phyloP scores from a whole-genome alignment of 2,888 invertebrate species.

The Omphaloscelis lunosa region DNA sequence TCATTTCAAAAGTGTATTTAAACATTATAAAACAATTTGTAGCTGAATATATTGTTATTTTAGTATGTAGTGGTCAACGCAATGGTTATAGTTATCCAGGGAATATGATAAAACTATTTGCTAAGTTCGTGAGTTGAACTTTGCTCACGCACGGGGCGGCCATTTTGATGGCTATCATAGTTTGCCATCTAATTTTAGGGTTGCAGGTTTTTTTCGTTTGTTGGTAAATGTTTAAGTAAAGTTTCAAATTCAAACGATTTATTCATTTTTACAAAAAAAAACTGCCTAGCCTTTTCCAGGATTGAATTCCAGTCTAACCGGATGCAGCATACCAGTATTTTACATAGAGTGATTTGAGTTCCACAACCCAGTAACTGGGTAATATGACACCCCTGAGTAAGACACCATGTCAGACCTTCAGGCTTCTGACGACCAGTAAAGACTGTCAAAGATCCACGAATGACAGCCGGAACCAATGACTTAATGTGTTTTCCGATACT shows the following conservation, averaged over 20 bases:
- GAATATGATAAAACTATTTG: constrained; percentile 44
- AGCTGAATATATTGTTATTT: constrained; percentile 38
- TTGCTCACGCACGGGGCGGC: constrained; percentile 15
- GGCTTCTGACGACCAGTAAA: too few relatives aligned
- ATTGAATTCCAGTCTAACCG: too few relatives aligned
- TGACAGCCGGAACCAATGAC: too few relatives aligned
- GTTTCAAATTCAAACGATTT: neutral
- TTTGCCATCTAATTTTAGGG: constrained; percentile 1
- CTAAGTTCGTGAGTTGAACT: constrained; percentile 26
- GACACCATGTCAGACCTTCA: too few relatives aligned
- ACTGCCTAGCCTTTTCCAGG: too few relatives aligned
- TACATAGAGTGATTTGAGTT: too few relatives aligned
- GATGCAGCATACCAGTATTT: too few relatives aligned
- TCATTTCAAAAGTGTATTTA: constrained; percentile 48
- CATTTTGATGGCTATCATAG: constrained; percentile 12
- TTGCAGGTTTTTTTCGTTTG: neutral
- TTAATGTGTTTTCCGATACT: too few relatives aligned
- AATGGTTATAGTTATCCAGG: constrained; percentile 25
- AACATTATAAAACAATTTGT: constrained; percentile 53
- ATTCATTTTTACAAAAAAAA: too few relatives aligned
- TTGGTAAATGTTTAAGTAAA: neutral
- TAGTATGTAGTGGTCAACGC: constrained; percentile 4
- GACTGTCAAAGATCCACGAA: too few relatives aligned
- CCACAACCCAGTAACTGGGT: too few relatives aligned
- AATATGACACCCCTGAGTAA: too few relatives aligned